A percentile compares a stretch with the other conserved stretches of the same genome.
Evolutionary conservation across 2,113 vertebrate species (phyloP).

Genomic region (Rhombomys opimus): DNA sequence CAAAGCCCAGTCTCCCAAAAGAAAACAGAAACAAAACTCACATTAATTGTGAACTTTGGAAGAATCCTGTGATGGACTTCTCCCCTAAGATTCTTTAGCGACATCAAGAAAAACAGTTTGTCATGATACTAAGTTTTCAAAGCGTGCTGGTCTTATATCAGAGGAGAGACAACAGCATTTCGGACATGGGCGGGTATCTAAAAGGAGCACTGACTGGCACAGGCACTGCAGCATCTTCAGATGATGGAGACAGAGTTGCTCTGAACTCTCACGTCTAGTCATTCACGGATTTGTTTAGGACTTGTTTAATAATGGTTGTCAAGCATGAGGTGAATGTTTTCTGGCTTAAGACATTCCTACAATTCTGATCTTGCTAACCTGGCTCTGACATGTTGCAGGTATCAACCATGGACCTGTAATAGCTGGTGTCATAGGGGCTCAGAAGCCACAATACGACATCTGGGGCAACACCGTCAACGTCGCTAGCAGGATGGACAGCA

Average conservation of each 20-base stretch:
- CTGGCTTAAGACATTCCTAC: no score
- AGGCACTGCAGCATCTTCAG: background rate
- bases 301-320: background rate
- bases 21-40: background rate
- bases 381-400: constrained; percentile 84
- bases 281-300: no score
- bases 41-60: background rate
- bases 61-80: no score
- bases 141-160: background rate
- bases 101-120: background rate
- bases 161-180: no score
- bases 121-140: background rate
- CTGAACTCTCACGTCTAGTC: no score
- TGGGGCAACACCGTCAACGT: constrained; percentile 99
- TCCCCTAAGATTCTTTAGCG: background rate
- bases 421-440: constrained; percentile 97
- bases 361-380: background rate
- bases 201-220: no score
- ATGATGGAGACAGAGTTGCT: background rate
- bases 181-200: rapidly evolving
- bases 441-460: constrained; percentile 99
- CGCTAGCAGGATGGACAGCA: constrained; percentile 98
- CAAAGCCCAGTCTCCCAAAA: no score
- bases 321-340: rapidly evolving
- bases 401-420: constrained; percentile 98